These are phyloP conservation scores for Theocolax elegans DNA, from an alignment of 1,140 invertebrate species.

Conservation along the genomic window DNA sequence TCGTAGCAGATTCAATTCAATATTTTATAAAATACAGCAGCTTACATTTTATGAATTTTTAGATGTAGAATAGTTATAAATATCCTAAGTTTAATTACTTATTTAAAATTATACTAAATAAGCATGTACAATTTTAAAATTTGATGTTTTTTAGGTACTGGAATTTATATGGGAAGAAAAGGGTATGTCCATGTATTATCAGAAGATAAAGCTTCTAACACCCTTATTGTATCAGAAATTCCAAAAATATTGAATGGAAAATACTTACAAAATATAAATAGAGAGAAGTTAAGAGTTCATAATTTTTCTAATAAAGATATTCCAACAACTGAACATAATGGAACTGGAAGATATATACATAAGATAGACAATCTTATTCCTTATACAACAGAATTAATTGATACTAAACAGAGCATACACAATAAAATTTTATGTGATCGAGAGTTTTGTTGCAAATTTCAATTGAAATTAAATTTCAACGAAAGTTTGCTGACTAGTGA, in stretches of 20 bases:
- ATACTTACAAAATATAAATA: constrained; percentile 23
- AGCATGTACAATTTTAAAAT: no score
- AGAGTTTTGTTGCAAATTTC: constrained; percentile 56
- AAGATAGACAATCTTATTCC: constrained; percentile 43
- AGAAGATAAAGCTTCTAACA: constrained; percentile 38
- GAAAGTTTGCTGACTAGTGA: constrained; percentile 11
- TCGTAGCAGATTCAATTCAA: no score
- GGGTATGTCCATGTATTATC: constrained; percentile 47
- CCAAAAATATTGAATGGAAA: constrained; percentile 51
- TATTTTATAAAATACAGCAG: no score
- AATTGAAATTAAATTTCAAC: constrained; percentile 26
- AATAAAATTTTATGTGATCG: constrained; percentile 50
- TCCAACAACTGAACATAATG: constrained; percentile 23
- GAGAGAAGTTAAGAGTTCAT: constrained; percentile 22
- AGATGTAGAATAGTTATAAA: no score
- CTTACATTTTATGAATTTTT: no score
- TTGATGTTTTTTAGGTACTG: constrained; percentile 60
- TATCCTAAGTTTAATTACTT: no score
- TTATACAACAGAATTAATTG: constrained; percentile 48
- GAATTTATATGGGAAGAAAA: constrained; percentile 66
- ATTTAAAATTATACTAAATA: no score
- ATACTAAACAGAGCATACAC: constrained; percentile 11
- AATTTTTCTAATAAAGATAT: constrained; percentile 45
- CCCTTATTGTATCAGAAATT: constrained; percentile 55
- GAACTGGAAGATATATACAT: background rate